Conservation (phyloP, 2,888 invertebrate genomes). For the Drosophila prostipennis region DNA sequence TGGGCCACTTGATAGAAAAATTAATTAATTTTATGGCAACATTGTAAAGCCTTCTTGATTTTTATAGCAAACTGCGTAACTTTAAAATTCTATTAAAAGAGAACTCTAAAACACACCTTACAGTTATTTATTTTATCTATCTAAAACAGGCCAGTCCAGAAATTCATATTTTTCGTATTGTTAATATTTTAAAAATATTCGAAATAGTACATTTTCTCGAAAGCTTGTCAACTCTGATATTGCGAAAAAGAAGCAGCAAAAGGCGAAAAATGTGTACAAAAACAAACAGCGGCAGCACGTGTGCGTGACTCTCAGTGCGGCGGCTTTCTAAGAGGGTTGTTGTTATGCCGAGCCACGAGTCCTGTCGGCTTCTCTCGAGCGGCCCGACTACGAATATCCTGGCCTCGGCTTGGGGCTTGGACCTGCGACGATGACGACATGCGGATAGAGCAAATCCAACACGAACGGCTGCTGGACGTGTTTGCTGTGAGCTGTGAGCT, state of each 20-base stretch:
- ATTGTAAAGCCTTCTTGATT: no score
- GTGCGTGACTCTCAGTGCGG: constrained; percentile 1
- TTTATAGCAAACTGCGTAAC: no score
- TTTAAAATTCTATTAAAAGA: no score
- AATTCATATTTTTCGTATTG: no score
- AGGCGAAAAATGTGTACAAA: constrained; percentile 26
- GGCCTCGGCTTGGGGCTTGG: constrained; percentile 13
- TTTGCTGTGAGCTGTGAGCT: constrained; percentile 44
- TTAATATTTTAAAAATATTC: no score
- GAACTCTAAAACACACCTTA: no score
- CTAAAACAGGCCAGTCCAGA: no score
- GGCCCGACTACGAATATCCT: constrained; percentile 2
- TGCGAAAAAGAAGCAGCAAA: background rate
- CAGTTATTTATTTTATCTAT: no score
- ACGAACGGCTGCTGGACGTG: constrained; percentile 81
- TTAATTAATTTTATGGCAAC: no score
- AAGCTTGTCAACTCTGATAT: background rate
- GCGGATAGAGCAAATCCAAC: constrained; percentile 58
- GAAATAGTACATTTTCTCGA: no score
- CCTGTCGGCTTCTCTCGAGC: constrained; percentile 12
- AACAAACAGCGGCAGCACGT: constrained; percentile 30
- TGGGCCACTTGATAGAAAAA: no score
- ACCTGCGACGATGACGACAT: constrained; percentile 41
- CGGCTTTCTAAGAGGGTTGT: constrained; percentile 3
- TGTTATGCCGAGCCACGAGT: constrained; percentile 34